Evolutionary conservation across 1,140 invertebrate species (phyloP).

Genomic region (Ceratitis capitata): DNA sequence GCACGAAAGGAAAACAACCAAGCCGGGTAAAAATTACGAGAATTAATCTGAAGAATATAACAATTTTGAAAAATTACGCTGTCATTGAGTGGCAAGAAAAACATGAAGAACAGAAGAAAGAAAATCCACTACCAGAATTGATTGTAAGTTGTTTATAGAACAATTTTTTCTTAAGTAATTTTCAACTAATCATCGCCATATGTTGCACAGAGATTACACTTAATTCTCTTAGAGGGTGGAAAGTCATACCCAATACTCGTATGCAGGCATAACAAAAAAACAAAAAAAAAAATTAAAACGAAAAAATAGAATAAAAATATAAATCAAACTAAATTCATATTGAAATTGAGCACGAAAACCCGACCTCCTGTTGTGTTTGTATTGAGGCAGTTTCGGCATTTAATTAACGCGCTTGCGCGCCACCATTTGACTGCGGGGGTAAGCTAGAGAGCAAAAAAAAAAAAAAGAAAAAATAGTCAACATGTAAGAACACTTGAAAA

Average conservation of each 20-base stretch:
- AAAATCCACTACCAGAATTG: background rate
- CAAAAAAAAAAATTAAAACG: background rate
- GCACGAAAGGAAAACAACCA: background rate
- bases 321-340: background rate
- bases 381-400: conserved; percentile 1
- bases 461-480: background rate
- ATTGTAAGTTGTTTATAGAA: conserved; percentile 12
- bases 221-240: no score
- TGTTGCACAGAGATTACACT: background rate
- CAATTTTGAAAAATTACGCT: conserved; percentile 17
- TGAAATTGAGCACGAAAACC: background rate
- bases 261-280: background rate
- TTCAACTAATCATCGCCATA: conserved; percentile 29
- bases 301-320: background rate
- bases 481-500: conserved; percentile 8
- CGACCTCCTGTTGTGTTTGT: conserved; percentile 34
- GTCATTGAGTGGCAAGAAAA: conserved; percentile 30
- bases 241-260: no score
- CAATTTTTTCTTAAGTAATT: conserved; percentile 25
- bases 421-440: background rate
- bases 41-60: background rate
- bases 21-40: background rate
- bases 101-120: no score
- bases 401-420: conserved; percentile 31
- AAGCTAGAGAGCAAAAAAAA: background rate